These are phyloP conservation scores for Xanthia icteritia DNA, from an alignment of 2,888 invertebrate species.

Conservation along the genomic window DNA sequence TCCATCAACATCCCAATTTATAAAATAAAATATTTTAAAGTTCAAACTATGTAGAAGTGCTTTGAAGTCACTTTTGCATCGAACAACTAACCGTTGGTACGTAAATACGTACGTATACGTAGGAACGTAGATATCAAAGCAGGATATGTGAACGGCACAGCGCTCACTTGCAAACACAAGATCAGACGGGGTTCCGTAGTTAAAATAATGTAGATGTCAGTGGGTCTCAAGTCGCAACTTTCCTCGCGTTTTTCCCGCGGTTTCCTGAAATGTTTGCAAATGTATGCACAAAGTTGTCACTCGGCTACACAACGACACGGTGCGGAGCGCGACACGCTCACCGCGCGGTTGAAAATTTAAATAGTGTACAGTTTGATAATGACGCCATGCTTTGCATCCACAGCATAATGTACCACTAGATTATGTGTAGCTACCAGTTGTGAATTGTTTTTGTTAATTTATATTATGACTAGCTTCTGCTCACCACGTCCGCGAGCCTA, in stretches of 20 bases:
- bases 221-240: not conserved
- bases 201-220: not conserved
- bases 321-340: not conserved
- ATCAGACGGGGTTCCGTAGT: too few relatives aligned
- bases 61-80: not conserved
- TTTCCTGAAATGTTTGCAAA: conserved; percentile 5
- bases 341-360: conserved; percentile 5
- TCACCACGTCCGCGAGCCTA: too few relatives aligned
- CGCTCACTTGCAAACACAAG: not conserved
- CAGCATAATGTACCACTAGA: not conserved
- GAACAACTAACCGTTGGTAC: not conserved
- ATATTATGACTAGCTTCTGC: too few relatives aligned
- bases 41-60: not conserved
- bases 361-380: not conserved
- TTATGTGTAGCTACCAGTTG: too few relatives aligned
- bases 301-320: not conserved
- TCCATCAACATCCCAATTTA: not conserved
- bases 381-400: conserved; percentile 3
- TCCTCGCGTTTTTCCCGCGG: not conserved
- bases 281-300: not conserved
- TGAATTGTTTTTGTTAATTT: too few relatives aligned
- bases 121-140: not conserved
- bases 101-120: not conserved
- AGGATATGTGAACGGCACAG: not conserved
- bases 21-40: not conserved